phyloP scores from a whole-genome alignment of 2,888 invertebrate species.

The Pseudeuparius sepicola region DNA sequence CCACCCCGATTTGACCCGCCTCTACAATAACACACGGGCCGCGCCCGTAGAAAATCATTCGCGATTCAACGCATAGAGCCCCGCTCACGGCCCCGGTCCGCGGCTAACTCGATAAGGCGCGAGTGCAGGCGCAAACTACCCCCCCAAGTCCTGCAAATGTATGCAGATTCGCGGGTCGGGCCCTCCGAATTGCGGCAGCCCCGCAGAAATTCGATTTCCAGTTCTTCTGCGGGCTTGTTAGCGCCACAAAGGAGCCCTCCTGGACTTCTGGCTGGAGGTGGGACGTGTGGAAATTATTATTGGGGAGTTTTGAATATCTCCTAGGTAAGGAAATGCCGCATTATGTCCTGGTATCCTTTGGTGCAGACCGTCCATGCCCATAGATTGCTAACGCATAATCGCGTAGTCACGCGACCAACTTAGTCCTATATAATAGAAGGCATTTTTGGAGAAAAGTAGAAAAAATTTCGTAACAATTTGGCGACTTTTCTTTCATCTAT shows the following conservation, averaged over 20 bases:
- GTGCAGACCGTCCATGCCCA: background rate
- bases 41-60: too few species aligned
- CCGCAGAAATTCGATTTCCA: slow-evolving; percentile 39
- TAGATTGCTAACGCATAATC: too few species aligned
- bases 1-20: too few species aligned
- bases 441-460: too few species aligned
- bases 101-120: slow-evolving; percentile 31
- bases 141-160: slow-evolving; percentile 37
- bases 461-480: too few species aligned
- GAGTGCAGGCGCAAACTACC: slow-evolving; percentile 29
- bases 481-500: too few species aligned
- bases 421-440: too few species aligned
- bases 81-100: slow-evolving; percentile 15
- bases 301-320: background rate
- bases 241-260: slow-evolving; percentile 34
- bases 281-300: slow-evolving; percentile 9
- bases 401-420: too few species aligned
- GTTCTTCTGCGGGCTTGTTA: slow-evolving; percentile 37
- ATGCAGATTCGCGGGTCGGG: slow-evolving; percentile 36
- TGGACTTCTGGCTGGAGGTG: slow-evolving; percentile 1
- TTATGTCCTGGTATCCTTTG: slow-evolving; percentile 15
- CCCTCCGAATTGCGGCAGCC: slow-evolving; percentile 34
- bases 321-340: too few species aligned
- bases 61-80: too few species aligned
- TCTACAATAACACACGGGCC: too few species aligned